Conservation (phyloP, 2,113 vertebrate species). For the Onychorhynchus coronatus region DNA sequence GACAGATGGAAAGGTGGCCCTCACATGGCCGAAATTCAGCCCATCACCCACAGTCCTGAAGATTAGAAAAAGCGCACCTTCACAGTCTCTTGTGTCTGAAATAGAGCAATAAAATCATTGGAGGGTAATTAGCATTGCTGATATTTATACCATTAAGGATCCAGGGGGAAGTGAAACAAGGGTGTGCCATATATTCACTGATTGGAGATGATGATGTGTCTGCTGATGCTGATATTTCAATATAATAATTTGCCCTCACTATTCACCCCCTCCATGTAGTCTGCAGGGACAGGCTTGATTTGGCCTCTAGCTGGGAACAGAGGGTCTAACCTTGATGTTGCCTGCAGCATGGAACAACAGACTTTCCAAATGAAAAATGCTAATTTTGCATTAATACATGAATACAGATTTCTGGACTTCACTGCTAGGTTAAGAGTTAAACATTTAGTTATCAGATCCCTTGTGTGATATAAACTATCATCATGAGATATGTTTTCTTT, state of each 20-base stretch:
- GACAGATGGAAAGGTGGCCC: not conserved
- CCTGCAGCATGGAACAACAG: not conserved
- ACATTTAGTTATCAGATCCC: constrained; percentile 62
- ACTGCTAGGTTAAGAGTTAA: constrained; percentile 57
- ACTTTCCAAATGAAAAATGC: not conserved
- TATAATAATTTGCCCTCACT: not conserved
- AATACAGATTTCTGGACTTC: constrained; percentile 26
- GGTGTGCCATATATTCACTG: not conserved
- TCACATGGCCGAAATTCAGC: not conserved
- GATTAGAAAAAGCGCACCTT: not conserved
- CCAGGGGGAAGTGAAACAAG: not conserved
- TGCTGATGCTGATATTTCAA: not conserved
- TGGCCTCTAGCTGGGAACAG: not conserved
- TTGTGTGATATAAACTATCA: constrained; percentile 70
- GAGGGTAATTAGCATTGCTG: not conserved
- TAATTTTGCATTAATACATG: not conserved
- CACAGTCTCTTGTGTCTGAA: not conserved
- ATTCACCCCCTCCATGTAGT: not conserved
- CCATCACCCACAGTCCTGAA: not conserved
- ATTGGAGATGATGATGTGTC: not conserved
- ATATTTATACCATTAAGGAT: not conserved
- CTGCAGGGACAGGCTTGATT: not conserved
- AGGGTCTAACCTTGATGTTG: not conserved
- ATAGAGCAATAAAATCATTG: not conserved
- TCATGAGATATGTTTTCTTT: constrained; percentile 71